A percentile compares a stretch with the other conserved stretches of the same genome.
phyloP scores from a whole-genome alignment of 2,888 invertebrate species.

The Idaea biselata region DNA sequence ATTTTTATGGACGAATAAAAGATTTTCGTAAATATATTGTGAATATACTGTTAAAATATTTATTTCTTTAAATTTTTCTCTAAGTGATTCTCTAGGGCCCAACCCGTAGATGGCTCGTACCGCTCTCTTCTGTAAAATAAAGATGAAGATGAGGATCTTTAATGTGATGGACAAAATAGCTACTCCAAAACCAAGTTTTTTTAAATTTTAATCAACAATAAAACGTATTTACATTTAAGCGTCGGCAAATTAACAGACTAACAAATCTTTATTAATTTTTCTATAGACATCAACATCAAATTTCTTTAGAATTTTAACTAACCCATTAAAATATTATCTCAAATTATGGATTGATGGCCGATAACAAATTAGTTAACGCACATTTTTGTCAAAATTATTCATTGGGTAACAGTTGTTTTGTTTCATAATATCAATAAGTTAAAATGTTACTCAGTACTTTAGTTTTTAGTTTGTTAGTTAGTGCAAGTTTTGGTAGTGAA shows the following conservation, averaged over 20 bases:
- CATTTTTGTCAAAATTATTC: neutral
- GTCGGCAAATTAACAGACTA: neutral
- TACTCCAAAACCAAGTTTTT: too few species aligned
- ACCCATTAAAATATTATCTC: conserved; percentile 3
- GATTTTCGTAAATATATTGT: too few species aligned
- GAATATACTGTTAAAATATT: too few species aligned
- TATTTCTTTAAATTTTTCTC: too few species aligned
- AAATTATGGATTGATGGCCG: neutral
- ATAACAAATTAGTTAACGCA: conserved; percentile 3
- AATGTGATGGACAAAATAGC: too few species aligned
- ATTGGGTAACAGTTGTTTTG: neutral
- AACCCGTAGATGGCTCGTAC: too few species aligned
- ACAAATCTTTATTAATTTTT: neutral
- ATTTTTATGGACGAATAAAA: too few species aligned
- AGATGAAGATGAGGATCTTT: too few species aligned
- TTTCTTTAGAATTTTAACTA: conserved; percentile 1
- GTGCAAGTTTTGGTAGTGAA: neutral
- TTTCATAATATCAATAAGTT: neutral
- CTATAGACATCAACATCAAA: conserved; percentile 1
- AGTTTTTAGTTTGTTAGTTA: neutral
- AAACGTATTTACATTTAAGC: too few species aligned
- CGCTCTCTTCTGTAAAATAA: too few species aligned
- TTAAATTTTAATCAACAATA: too few species aligned
- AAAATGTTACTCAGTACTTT: neutral
- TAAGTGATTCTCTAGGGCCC: too few species aligned